Evolutionary conservation across 2,797 vertebrate species (phyloP).

Genomic region (Aldrovandia affinis): DNA sequence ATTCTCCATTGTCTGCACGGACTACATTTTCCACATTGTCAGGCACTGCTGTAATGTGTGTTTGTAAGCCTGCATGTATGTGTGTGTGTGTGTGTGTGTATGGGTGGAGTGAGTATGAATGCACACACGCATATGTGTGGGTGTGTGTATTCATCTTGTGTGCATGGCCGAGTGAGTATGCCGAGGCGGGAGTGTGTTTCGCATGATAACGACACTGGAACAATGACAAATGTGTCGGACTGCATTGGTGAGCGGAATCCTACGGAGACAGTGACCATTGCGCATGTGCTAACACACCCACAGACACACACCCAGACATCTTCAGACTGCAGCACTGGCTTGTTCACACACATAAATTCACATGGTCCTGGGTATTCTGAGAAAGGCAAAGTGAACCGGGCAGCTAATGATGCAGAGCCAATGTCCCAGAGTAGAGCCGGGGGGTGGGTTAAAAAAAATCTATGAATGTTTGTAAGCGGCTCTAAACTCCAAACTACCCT

Average conservation of each 20-base stretch:
- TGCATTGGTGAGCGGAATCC: constrained; percentile 58
- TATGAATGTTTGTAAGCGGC: constrained; percentile 57
- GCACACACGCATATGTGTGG: constrained; percentile 11
- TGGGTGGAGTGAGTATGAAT: neutral
- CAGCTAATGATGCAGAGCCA: constrained; percentile 54
- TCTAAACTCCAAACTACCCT: constrained; percentile 55
- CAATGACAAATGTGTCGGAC: constrained; percentile 64
- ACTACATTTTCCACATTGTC: neutral
- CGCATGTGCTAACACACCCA: neutral
- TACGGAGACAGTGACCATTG: constrained; percentile 39
- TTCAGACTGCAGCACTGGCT: neutral
- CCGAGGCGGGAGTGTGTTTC: constrained; percentile 52
- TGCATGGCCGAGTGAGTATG: constrained; percentile 38
- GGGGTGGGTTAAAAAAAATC: constrained; percentile 62
- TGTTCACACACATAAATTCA: constrained; percentile 28
- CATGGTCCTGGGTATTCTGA: constrained; percentile 5
- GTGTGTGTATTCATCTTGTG: constrained; percentile 41
- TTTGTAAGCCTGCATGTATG: neutral
- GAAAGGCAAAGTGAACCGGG: constrained; percentile 39
- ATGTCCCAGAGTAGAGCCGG: constrained; percentile 39
- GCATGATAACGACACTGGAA: constrained; percentile 66
- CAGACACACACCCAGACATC: neutral
- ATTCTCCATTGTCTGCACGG: neutral
- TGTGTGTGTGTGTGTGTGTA: neutral
- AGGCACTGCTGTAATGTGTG: constrained; percentile 1